These are phyloP conservation scores for Encarsia formosa DNA, from an alignment of 2,888 invertebrate genomes.

Conservation along the genomic window DNA sequence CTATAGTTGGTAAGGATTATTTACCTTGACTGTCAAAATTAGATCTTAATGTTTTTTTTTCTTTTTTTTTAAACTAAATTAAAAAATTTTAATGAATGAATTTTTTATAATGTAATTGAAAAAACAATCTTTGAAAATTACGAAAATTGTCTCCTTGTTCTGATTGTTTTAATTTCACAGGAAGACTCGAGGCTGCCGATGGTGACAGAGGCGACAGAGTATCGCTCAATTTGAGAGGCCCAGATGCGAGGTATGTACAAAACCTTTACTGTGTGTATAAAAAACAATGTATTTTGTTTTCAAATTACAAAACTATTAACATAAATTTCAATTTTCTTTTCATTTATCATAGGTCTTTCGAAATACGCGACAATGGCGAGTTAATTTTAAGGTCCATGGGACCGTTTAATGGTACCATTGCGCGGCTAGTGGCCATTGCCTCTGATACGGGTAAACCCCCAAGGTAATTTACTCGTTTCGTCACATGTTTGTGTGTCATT, in stretches of 20 bases:
- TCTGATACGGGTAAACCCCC: constrained; percentile 83
- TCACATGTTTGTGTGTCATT: not conserved
- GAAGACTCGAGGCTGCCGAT: constrained; percentile 78
- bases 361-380: constrained; percentile 64
- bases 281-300: too few species aligned
- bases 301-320: too few species aligned
- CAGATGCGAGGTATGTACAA: constrained; percentile 59
- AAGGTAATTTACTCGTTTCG: constrained; percentile 53
- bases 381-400: constrained; percentile 52
- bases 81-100: too few species aligned
- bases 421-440: constrained; percentile 77
- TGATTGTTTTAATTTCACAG: constrained; percentile 44
- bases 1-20: constrained; percentile 43
- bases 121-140: too few species aligned
- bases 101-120: too few species aligned
- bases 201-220: constrained; percentile 76
- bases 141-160: too few species aligned
- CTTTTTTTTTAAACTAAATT: too few species aligned
- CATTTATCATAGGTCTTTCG: constrained; percentile 56
- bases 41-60: too few species aligned
- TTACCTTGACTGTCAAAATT: too few species aligned
- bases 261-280: not conserved
- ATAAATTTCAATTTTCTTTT: constrained; percentile 22
- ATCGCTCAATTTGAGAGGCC: constrained; percentile 67
- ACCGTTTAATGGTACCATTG: constrained; percentile 54